Conservation (phyloP, 2,888 invertebrate species). For the Limnephilus auricula region DNA sequence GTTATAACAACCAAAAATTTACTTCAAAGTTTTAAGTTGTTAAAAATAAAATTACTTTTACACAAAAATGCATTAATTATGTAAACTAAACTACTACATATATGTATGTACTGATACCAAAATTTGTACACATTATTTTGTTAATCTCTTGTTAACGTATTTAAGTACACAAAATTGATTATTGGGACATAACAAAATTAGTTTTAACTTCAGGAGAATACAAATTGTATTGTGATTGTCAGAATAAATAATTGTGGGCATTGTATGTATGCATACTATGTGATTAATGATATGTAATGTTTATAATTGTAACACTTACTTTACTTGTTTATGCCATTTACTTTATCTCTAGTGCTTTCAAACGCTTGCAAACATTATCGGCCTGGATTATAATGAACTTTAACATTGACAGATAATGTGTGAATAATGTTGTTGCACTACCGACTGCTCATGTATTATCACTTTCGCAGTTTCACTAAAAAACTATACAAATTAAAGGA, state of each 20-base stretch:
- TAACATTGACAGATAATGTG: constrained; percentile 19
- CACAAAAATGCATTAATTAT: background rate
- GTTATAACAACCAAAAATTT: background rate
- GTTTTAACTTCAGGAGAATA: constrained; percentile 4
- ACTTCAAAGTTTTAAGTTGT: background rate
- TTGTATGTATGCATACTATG: background rate
- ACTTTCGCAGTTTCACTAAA: background rate
- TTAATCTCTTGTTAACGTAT: constrained; percentile 2
- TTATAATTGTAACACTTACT: background rate
- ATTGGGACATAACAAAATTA: constrained; percentile 15
- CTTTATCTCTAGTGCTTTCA: background rate
- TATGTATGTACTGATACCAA: constrained; percentile 2
- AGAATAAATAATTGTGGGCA: background rate
- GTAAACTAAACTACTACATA: background rate
- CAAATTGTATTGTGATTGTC: background rate
- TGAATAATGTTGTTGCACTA: background rate
- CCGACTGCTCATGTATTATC: background rate
- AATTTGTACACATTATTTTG: background rate
- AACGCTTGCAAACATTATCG: background rate
- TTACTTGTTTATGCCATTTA: background rate
- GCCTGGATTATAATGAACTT: background rate
- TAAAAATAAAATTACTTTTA: background rate
- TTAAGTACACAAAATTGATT: background rate
- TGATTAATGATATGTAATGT: background rate
- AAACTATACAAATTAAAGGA: background rate